Base-by-base conservation (phyloP, 1,140 invertebrate species). In the Doryteuthis pealeii region DNA sequence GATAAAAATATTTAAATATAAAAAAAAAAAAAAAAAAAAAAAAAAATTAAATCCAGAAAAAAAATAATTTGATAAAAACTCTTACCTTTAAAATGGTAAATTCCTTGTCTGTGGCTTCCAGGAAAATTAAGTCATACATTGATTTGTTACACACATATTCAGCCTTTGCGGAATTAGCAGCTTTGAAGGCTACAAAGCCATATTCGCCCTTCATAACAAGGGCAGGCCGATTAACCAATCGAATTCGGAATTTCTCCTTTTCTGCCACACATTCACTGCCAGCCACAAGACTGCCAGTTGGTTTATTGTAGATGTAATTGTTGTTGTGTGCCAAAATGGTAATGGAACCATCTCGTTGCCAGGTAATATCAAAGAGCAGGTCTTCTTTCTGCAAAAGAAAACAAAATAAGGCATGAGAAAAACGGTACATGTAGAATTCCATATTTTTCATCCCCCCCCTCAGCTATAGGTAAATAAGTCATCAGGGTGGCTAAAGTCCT, bases 71-170 rank as follows among this genome's bases (percentile, higher is more conserved):
- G n/a, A n/a, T n/a, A n/a, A n/a, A n/a, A n/a, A n/a, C n/a, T n/a
- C 74, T 71, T 90, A 96, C 95, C 95, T 92, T 97, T 98, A 87
- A 99, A 94, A 86, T 93, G 93, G 54, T 98, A 95, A 54, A 94
- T 89, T 32, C 96, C 97, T 84, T 93, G 43, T 82, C 74, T 1
- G 74, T 76, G 72, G 95, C 91, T 87, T 97, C 94, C 28, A 98
- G 93, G 84, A 93, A 91, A 76, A 98, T 97, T 45, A 95, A 94
- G 88, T 97, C 96, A 84, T 98, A 98, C 73, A 92, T 92, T 70
- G 95, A 94, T 89, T 97, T 97, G 89, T 98, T 98, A 90, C 96
- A 98, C 87, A 98, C 96, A 78, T 97, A 90, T 86, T 95, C 94
- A 22, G 92, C 90, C 45, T 91, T 90, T 0, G 91, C 88, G 49